Evolutionary conservation across 2,888 invertebrate genomes (phyloP).

Genomic region (Cactoblastis cactorum): DNA sequence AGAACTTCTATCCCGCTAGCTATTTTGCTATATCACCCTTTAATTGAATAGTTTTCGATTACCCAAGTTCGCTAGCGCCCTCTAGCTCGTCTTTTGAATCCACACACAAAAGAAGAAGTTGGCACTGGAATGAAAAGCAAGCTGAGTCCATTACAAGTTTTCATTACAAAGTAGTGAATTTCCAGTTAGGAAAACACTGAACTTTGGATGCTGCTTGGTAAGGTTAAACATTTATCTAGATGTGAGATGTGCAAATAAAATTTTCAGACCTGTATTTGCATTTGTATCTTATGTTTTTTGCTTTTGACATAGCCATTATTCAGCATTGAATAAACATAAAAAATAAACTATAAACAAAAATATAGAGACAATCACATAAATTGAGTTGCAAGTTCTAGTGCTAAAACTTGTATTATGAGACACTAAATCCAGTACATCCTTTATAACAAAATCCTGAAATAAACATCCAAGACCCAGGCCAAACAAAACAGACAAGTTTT

Average conservation of each 20-base stretch:
- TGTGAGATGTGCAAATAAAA: not conserved
- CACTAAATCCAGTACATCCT: no score
- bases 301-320: not conserved
- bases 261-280: not conserved
- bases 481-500: no score
- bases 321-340: no score
- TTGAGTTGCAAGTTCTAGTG: no score
- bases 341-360: no score
- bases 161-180: conserved; percentile 10
- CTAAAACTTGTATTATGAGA: no score
- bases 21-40: conserved; percentile 10
- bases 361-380: no score
- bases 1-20: not conserved
- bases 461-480: no score
- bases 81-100: conserved; percentile 5
- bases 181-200: conserved; percentile 5
- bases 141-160: conserved; percentile 11
- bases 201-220: not conserved
- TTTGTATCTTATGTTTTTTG: not conserved
- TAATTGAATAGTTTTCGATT: conserved; percentile 16
- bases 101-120: conserved; percentile 8
- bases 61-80: conserved; percentile 4
- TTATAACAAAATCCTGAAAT: no score
- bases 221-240: conserved; percentile 3
- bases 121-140: conserved; percentile 3